A percentile compares a stretch with the other conserved stretches of the same genome.
These are phyloP conservation scores for Meandrusa payeni DNA, from an alignment of 2,888 invertebrate genomes.

Conservation along the genomic window DNA sequence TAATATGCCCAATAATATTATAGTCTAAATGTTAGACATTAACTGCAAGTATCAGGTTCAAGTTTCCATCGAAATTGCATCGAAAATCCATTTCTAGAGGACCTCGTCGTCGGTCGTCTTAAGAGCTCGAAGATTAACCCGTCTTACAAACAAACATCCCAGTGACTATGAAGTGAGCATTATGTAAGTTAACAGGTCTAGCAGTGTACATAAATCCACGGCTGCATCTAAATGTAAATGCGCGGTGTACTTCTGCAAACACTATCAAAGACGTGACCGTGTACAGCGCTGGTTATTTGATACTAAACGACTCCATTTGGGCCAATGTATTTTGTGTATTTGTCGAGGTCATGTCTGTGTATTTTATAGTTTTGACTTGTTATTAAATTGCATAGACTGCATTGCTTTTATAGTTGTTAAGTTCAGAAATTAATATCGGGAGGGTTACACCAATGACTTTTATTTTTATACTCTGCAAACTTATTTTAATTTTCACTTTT, in stretches of 20 bases:
- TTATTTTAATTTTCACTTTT: too few species aligned
- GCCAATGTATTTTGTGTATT: neutral
- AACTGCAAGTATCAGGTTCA: too few species aligned
- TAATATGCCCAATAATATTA: too few species aligned
- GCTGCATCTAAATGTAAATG: constrained; percentile 25
- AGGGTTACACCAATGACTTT: too few species aligned
- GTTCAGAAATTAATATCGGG: too few species aligned
- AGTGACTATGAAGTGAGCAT: constrained; percentile 12
- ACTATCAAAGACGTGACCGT: constrained; percentile 23
- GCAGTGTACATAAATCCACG: constrained; percentile 11
- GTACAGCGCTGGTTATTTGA: constrained; percentile 8
- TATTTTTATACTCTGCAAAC: too few species aligned
- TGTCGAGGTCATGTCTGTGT: neutral
- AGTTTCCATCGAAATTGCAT: too few species aligned
- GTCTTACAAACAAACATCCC: constrained; percentile 44
- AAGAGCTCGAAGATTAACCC: constrained; percentile 45
- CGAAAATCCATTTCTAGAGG: neutral
- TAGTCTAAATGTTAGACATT: neutral
- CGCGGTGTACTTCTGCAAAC: constrained; percentile 16
- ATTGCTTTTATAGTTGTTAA: too few species aligned
- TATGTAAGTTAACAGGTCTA: constrained; percentile 15
- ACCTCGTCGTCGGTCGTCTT: neutral
- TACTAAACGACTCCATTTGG: constrained; percentile 16
- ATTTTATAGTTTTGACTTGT: neutral
- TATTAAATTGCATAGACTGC: neutral